phyloP scores from a whole-genome alignment of 2,797 vertebrate species.

The Clarias laeviceps region DNA sequence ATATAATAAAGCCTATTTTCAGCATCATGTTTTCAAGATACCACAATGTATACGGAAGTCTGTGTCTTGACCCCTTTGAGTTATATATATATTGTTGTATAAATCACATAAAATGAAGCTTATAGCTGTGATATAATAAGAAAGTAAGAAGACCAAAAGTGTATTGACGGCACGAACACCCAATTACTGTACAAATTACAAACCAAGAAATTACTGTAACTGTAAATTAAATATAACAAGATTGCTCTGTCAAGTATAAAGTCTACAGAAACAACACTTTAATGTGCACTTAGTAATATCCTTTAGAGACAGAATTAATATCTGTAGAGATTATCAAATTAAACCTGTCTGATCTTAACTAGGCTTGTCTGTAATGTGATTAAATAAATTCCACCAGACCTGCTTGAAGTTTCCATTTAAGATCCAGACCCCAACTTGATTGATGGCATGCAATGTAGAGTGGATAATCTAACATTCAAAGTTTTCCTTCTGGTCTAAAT shows the following conservation, averaged over 20 bases:
- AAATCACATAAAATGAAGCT: neutral
- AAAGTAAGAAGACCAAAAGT: neutral
- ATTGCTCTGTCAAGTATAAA: neutral
- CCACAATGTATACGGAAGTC: neutral
- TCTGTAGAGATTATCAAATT: conserved; percentile 38
- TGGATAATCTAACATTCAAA: conserved; percentile 61
- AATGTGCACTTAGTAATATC: conserved; percentile 18
- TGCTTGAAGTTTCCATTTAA: conserved; percentile 36
- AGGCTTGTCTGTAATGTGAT: conserved; percentile 23
- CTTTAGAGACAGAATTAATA: conserved; percentile 28
- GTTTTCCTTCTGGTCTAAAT: conserved; percentile 70
- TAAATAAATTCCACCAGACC: conserved; percentile 21
- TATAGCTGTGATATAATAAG: neutral
- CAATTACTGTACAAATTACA: neutral
- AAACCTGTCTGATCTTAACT: conserved; percentile 36
- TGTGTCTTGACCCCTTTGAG: conserved; percentile 5
- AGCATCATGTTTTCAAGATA: conserved; percentile 22
- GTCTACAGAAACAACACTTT: conserved; percentile 4
- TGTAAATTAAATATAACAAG: neutral
- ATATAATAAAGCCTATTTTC: conserved; percentile 55
- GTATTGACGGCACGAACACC: neutral
- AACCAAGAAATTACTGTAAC: neutral
- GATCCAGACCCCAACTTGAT: conserved; percentile 41
- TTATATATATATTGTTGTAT: no score
- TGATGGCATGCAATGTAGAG: conserved; percentile 57